Evolutionary conservation across 2,888 invertebrate species (phyloP).

Genomic region (Lepidonotus clava): DNA sequence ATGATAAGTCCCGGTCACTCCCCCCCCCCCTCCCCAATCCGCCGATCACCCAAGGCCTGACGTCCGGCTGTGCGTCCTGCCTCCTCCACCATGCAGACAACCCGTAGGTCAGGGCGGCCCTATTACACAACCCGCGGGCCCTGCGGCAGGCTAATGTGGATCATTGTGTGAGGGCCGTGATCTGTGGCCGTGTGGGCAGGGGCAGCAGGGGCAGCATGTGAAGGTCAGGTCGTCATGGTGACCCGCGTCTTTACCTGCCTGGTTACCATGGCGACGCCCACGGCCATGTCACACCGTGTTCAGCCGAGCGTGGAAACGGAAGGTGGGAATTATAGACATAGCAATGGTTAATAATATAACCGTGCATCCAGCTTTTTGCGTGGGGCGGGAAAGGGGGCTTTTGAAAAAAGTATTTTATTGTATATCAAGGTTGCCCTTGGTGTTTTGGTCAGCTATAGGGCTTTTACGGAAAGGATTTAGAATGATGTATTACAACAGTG

Average conservation of each 20-base stretch:
- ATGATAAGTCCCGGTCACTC: too few species aligned
- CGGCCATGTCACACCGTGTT: neutral
- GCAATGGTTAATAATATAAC: too few species aligned
- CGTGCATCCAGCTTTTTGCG: neutral
- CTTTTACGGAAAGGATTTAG: too few species aligned
- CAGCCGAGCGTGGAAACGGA: neutral
- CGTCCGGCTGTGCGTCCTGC: too few species aligned
- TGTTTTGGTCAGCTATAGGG: too few species aligned
- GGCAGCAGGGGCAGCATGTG: constrained; percentile 2
- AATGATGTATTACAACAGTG: too few species aligned
- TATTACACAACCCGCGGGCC: neutral
- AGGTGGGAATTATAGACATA: too few species aligned
- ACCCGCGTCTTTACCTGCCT: constrained; percentile 19
- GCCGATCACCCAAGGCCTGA: too few species aligned
- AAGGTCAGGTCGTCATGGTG: constrained; percentile 36
- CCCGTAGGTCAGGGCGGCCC: neutral
- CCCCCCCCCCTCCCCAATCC: too few species aligned
- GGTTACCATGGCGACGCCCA: neutral
- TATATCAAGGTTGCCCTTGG: too few species aligned
- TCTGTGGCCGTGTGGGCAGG: neutral
- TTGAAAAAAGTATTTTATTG: too few species aligned
- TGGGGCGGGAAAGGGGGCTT: neutral
- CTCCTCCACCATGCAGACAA: too few species aligned
- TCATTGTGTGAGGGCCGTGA: constrained; percentile 14
- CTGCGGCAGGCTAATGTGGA: neutral